Evolutionary conservation across 2,888 invertebrate species (phyloP), one percentile per base, ranked within the genome.

Genomic region (Sphinx pinastri): DNA sequence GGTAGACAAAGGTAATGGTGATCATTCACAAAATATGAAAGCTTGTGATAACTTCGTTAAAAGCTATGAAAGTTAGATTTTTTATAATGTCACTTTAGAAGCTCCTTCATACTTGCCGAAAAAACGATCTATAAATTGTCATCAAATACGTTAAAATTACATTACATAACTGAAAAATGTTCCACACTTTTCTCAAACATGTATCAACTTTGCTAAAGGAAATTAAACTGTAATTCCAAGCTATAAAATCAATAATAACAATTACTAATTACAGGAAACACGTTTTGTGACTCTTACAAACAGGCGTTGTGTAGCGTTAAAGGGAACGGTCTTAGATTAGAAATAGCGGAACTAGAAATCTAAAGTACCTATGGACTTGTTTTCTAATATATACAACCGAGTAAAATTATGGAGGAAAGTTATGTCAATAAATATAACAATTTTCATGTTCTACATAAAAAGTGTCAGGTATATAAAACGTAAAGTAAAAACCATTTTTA

Each of bases 311-410:
- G 63, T 70, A 54, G 57, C n/a, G 68, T 76, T 74, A 75, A 74
- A 74, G 73, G 63, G 68, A 66, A 68, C 73, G 75, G 73, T 79
- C 77, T 76, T 75, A 72, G 78, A 81, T 83, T 83, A 81, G 83
- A 84, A 83, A 84, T 79, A 78, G 75, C 82, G 83, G 84, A 84
- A 84, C 82, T 77, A 79, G 82, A 81, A 77, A 82, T 75, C 75
- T 75, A 74, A 71, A 76, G 69, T 77, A n/a, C n/a, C n/a, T n/a
- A 76, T 71, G 71, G 73, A 80, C 82, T 74, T 73, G 84, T 79
- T 81, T 84, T 84, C 81, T 81, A 81, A 79, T 83, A 81, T 25
- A 80, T 78, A 73, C 74, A 57, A 67, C 57, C 57, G 47, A 31
- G 78, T 81, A 84, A 77, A 72, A 71, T 75, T 71, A 68, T n/a